Conservation (phyloP, 2,888 invertebrate genomes). For the Ryuthela nishihirai region DNA sequence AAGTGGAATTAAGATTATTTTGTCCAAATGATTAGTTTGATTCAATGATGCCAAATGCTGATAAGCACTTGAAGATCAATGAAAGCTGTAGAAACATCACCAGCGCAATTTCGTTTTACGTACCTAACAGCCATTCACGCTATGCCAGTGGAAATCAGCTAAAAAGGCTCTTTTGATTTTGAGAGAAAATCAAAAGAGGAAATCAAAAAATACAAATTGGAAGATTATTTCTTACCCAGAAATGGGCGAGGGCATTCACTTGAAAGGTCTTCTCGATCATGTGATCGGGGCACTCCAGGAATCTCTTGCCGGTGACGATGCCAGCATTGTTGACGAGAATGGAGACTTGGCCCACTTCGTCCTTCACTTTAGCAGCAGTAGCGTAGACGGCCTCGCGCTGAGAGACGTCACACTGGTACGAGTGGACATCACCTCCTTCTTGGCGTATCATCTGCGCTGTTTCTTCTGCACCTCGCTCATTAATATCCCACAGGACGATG, state of each 20-base stretch:
- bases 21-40: too few species aligned
- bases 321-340: slow-evolving; percentile 92
- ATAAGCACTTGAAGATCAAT: too few species aligned
- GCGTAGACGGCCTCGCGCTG: slow-evolving; percentile 75
- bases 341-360: slow-evolving; percentile 75
- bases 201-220: slow-evolving; percentile 28
- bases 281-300: slow-evolving; percentile 79
- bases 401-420: slow-evolving; percentile 76
- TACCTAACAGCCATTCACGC: too few species aligned
- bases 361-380: slow-evolving; percentile 66
- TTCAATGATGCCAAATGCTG: too few species aligned
- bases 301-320: slow-evolving; percentile 71
- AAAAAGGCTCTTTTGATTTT: too few species aligned
- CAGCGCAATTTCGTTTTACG: too few species aligned
- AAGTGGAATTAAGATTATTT: too few species aligned
- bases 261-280: slow-evolving; percentile 81
- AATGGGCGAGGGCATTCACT: slow-evolving; percentile 84
- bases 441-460: slow-evolving; percentile 74
- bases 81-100: too few species aligned
- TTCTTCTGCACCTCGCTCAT: slow-evolving; percentile 72
- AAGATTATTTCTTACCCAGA: slow-evolving; percentile 94
- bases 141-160: too few species aligned
- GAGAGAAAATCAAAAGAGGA: too few species aligned
- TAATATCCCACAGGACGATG: slow-evolving; percentile 72
- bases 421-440: neutral